Evolutionary conservation across 2,797 vertebrate genomes (phyloP).

Genomic region (Lutjanus campechanus): DNA sequence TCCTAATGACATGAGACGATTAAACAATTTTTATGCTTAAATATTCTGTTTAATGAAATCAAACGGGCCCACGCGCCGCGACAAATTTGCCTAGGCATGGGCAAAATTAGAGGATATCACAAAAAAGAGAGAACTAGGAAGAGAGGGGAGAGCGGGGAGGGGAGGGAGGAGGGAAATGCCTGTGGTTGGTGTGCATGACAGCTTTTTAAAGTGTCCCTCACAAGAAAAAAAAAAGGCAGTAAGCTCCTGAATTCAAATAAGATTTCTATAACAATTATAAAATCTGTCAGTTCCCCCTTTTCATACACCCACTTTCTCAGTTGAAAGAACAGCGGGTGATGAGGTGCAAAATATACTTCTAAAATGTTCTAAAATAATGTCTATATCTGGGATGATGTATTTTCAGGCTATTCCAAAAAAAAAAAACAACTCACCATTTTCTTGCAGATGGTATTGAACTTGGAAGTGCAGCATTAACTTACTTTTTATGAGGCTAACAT

Average conservation of each 20-base stretch:
- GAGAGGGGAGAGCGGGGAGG: conserved; percentile 31
- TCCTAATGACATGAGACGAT: conserved; percentile 99
- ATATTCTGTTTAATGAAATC: conserved; percentile 99
- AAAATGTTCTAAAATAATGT: conserved; percentile 74
- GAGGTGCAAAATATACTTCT: conserved; percentile 69
- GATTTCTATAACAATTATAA: conserved; percentile 82
- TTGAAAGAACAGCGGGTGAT: conserved; percentile 72
- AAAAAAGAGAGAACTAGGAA: conserved; percentile 72
- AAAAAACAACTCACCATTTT: conserved; percentile 27
- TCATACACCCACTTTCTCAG: conserved; percentile 71
- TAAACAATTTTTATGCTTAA: conserved; percentile 99
- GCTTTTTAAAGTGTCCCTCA: conserved; percentile 82
- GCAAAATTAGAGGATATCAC: conserved; percentile 92
- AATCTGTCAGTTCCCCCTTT: conserved; percentile 78
- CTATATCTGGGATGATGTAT: conserved; percentile 45
- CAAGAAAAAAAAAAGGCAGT: conserved; percentile 58
- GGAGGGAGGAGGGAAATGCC: conserved; percentile 60
- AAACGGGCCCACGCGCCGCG: conserved; percentile 92
- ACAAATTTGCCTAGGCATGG: conserved; percentile 93
- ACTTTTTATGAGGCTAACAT: conserved; percentile 41
- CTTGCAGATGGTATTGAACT: conserved; percentile 29
- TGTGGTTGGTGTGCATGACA: conserved; percentile 79
- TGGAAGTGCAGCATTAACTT: conserved; percentile 27
- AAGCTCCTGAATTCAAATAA: conserved; percentile 78
- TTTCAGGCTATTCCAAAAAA: conserved; percentile 45